These are phyloP conservation scores for Gnathonemus echidnorhynchus DNA, from an alignment of 2,113 vertebrate genomes.

Conservation along the genomic window DNA sequence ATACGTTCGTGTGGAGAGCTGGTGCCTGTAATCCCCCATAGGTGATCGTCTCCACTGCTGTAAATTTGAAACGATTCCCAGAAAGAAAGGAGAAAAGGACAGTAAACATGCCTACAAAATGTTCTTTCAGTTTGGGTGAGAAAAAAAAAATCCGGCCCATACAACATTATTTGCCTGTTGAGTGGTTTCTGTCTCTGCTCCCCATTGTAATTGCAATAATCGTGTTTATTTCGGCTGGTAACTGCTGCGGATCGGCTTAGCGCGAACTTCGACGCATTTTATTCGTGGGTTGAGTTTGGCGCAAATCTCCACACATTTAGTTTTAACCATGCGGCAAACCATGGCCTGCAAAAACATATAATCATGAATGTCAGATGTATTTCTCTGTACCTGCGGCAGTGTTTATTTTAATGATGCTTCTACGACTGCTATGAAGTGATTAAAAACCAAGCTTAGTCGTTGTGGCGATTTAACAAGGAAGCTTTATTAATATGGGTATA, in stretches of 20 bases:
- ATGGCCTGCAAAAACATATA: neutral
- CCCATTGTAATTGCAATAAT: constrained; percentile 27
- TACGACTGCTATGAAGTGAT: neutral
- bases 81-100: neutral
- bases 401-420: neutral
- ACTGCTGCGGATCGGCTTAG: neutral
- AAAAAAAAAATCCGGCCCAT: constrained; percentile 21
- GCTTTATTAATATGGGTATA: neutral
- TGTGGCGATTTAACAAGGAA: neutral
- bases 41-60: constrained; percentile 15
- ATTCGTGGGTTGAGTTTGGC: neutral
- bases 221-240: constrained; percentile 8
- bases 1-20: constrained; percentile 24
- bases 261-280: neutral
- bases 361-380: neutral
- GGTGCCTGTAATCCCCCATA: constrained; percentile 21
- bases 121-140: constrained; percentile 18
- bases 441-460: neutral
- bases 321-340: neutral
- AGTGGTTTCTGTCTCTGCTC: constrained; percentile 30
- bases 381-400: neutral
- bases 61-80: constrained; percentile 28
- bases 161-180: constrained; percentile 29
- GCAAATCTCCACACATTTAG: neutral
- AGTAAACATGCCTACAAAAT: constrained; percentile 21